A percentile compares a stretch with the other conserved stretches of the same genome.
Conservation (phyloP, 2,888 invertebrate species). For the Ennomos quercinarius region DNA sequence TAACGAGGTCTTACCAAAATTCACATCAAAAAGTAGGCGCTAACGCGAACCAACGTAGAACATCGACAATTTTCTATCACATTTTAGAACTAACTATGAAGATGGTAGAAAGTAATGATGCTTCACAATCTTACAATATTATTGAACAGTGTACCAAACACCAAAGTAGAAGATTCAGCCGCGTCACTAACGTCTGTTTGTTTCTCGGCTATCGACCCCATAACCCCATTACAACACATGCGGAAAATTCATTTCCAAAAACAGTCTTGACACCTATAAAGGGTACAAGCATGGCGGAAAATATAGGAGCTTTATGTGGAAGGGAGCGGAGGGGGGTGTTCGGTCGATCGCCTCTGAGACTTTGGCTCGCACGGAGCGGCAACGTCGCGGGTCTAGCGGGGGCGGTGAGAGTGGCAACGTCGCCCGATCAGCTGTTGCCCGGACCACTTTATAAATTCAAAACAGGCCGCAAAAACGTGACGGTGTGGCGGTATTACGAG, state of each 20-base stretch:
- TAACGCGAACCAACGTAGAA: constrained; percentile 1
- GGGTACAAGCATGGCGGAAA: constrained; percentile 55
- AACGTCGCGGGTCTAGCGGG: constrained; percentile 59
- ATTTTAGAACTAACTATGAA: constrained; percentile 1
- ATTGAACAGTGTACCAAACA: background rate
- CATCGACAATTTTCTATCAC: constrained; percentile 2
- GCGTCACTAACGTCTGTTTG: constrained; percentile 25
- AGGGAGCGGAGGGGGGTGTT: constrained; percentile 55
- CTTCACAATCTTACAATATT: background rate
- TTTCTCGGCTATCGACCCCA: constrained; percentile 49
- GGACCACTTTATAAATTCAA: constrained; percentile 73
- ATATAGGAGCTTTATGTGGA: constrained; percentile 61
- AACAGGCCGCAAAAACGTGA: constrained; percentile 76
- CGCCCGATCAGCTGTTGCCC: constrained; percentile 78
- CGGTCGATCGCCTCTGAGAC: constrained; percentile 77
- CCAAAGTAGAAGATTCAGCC: constrained; percentile 38
- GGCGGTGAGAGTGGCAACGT: constrained; percentile 61
- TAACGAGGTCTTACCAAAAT: constrained; percentile 4
- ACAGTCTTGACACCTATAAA: constrained; percentile 44
- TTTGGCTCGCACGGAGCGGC: constrained; percentile 59
- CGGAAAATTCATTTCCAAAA: constrained; percentile 44
- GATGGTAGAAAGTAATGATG: background rate
- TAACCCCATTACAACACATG: constrained; percentile 52
- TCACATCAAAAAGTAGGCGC: constrained; percentile 5
- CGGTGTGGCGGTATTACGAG: constrained; percentile 25